Evolutionary conservation across 2,113 vertebrate genomes (phyloP), one percentile per base, ranked within the genome.

Genomic region (Hippocampus comes): DNA sequence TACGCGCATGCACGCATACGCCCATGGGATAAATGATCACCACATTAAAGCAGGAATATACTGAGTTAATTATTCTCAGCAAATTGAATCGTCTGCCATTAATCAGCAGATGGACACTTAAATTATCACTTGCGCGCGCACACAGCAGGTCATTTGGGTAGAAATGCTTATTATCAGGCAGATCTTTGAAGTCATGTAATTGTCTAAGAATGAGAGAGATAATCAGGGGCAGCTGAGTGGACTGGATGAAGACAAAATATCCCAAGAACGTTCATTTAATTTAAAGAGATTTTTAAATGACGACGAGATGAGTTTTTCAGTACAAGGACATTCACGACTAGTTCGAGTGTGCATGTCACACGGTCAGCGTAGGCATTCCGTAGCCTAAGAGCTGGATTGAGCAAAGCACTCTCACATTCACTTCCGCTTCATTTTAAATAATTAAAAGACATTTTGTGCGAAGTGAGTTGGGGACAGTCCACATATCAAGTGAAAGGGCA

Each of bases 71-170:
- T 90, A 86, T 87, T 89, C 82, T 81, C 67, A 77, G 80, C 82
- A 90, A 87, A 90, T 88, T 84, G 80, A 88, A 89, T 90, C 78
- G 75, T 84, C 79, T 80, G 79, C 57, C 75, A 87, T 89, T 89
- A 89, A 88, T 90, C 88, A 86, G 83, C 78, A 79, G 70, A 86
- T 83, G 79, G 84, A 84, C 79, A 81, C 74, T 59, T 82, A 71
- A 82, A 86, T 85, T 82, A 82, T 80, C 68, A 80, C 67, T 27
- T 38, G 21, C 63, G 80, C 46, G 74, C 46, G 72, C 64, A 83
- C 51, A 74, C 63, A 75, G 41, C 48, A n/a, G 78, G 79, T 82
- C 76, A 85, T 64, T 60, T 77, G 20, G 75, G 84, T 84, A 77
- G 71, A 74, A 87, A 87, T 86, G 81, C 84, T 88, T 82, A 86